Conservation (phyloP, 2,797 vertebrate species). For the Petrocephalus schoutedeni region DNA sequence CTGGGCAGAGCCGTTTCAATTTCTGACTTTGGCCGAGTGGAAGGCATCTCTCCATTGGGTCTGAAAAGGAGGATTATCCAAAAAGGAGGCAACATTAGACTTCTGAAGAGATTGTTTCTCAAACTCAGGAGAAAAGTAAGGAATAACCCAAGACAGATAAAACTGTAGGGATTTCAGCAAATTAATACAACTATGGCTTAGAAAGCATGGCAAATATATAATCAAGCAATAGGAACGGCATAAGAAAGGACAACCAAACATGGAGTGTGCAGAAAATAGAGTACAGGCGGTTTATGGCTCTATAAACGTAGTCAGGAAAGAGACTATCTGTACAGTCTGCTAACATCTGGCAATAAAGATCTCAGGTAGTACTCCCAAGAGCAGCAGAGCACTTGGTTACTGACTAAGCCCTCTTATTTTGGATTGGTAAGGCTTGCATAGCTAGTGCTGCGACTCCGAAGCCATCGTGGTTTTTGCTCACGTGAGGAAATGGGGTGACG, state of each 20-base stretch:
- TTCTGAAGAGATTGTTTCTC: too few relatives aligned
- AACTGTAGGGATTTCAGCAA: background rate
- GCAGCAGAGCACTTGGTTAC: background rate
- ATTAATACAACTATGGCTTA: background rate
- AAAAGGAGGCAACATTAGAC: background rate
- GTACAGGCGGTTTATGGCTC: background rate
- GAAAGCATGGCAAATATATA: background rate
- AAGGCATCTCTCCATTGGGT: conserved; percentile 80
- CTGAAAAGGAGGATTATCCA: conserved; percentile 49
- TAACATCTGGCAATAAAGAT: background rate
- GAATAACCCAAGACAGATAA: background rate
- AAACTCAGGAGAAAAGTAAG: background rate
- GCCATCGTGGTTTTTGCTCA: background rate
- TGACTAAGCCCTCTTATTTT: background rate
- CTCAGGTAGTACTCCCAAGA: background rate
- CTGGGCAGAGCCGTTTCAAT: conserved; percentile 66
- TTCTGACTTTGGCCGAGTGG: conserved; percentile 75
- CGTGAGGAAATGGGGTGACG: background rate
- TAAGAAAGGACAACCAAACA: background rate
- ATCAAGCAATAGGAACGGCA: background rate
- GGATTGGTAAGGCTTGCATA: background rate
- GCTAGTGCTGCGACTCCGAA: background rate
- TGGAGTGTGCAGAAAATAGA: background rate
- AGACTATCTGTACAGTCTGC: background rate
- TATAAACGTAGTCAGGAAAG: background rate